phyloP scores from a whole-genome alignment of 2,797 vertebrate genomes.

The Acipenser transmontanus region DNA sequence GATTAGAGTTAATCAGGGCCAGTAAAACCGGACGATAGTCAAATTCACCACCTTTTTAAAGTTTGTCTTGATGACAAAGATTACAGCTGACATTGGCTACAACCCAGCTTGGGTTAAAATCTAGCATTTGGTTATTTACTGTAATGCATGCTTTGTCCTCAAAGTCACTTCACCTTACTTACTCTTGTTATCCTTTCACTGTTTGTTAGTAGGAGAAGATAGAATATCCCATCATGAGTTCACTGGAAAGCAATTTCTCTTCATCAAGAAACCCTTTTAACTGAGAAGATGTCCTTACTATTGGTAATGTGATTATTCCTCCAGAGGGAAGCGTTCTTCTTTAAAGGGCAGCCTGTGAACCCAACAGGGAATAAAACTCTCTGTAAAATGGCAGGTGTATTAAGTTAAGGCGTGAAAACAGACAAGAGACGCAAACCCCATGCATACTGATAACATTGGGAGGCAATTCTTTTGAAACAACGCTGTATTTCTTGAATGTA shows the following conservation, averaged over 20 bases:
- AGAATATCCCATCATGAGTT: conserved; percentile 28
- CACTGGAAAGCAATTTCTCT: conserved; percentile 31
- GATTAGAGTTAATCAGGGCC: too few relatives aligned
- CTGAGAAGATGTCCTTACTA: conserved; percentile 26
- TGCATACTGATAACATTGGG: too few relatives aligned
- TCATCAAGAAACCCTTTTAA: conserved; percentile 34
- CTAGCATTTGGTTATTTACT: too few relatives aligned
- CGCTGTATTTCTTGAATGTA: too few relatives aligned
- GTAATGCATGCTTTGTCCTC: too few relatives aligned
- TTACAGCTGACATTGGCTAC: too few relatives aligned
- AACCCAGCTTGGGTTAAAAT: too few relatives aligned
- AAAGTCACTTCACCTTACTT: neutral
- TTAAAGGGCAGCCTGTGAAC: neutral
- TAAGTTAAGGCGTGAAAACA: neutral
- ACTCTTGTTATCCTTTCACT: neutral
- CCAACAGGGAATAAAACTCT: neutral
- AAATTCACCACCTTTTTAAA: too few relatives aligned
- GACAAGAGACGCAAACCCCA: too few relatives aligned
- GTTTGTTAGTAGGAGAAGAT: conserved; percentile 17
- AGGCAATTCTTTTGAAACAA: too few relatives aligned
- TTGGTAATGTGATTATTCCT: conserved; percentile 30
- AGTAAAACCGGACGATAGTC: too few relatives aligned
- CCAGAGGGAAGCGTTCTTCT: conserved; percentile 18
- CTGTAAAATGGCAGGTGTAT: neutral
- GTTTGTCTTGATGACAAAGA: too few relatives aligned